Conservation (phyloP, 2,797 vertebrate species). For the Pelobates cultripes region DNA sequence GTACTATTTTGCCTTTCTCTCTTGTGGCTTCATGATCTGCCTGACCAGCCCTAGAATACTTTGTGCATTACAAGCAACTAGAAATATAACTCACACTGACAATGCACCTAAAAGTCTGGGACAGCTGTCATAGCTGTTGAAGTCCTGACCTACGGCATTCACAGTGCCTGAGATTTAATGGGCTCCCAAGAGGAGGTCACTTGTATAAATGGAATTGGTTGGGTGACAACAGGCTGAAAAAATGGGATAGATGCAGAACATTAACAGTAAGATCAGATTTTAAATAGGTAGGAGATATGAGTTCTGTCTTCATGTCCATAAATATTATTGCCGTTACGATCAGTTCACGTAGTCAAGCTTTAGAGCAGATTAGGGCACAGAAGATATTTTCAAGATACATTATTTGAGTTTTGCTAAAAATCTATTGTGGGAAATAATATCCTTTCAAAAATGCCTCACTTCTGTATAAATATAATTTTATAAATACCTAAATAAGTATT, state of each 20-base stretch:
- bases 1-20: slow-evolving; percentile 13
- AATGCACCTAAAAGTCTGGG: slow-evolving; percentile 44
- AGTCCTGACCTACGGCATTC: slow-evolving; percentile 46
- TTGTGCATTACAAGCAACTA: slow-evolving; percentile 14
- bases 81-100: slow-evolving; percentile 47
- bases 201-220: slow-evolving; percentile 17
- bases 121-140: slow-evolving; percentile 49
- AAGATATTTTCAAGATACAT: background rate
- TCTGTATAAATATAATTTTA: no score
- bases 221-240: slow-evolving; percentile 41
- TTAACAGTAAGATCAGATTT: slow-evolving; percentile 42
- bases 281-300: slow-evolving; percentile 38
- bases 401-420: background rate
- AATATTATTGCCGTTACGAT: background rate
- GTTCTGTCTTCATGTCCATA: slow-evolving; percentile 25
- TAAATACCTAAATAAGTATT: no score
- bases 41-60: slow-evolving; percentile 38
- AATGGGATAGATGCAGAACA: slow-evolving; percentile 20
- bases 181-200: slow-evolving; percentile 37
- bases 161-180: slow-evolving; percentile 35
- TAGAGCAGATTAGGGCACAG: background rate
- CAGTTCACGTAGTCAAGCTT: background rate
- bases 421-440: no score
- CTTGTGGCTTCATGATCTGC: slow-evolving; percentile 36
- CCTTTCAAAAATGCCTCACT: no score